phyloP scores from a whole-genome alignment of 2,888 invertebrate species.

The Dastarcus helophoroides region DNA sequence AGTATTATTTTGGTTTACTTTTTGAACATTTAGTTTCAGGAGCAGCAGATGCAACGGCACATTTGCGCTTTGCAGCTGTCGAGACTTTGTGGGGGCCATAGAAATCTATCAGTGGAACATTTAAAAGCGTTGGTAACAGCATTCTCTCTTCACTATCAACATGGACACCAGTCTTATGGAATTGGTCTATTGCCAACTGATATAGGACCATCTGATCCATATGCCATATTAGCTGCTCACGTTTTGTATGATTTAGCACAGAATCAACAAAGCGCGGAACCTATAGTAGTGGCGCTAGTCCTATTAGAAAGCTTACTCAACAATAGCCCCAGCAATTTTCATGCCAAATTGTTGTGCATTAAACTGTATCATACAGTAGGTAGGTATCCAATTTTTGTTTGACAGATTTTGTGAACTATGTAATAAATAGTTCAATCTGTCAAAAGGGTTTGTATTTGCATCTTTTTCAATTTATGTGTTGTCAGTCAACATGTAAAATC shows the following conservation, averaged over 20 bases:
- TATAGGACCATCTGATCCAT: constrained; percentile 66
- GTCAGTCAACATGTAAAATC: too few relatives aligned
- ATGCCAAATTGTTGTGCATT: constrained; percentile 73
- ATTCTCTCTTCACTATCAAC: constrained; percentile 54
- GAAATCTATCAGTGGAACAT: constrained; percentile 42
- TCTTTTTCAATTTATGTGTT: too few relatives aligned
- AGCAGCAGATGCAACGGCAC: constrained; percentile 70
- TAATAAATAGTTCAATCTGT: too few relatives aligned
- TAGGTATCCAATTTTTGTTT: too few relatives aligned
- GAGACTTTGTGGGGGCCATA: constrained; percentile 58
- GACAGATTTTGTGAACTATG: neutral
- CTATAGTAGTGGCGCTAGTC: constrained; percentile 52
- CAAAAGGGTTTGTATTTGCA: too few relatives aligned
- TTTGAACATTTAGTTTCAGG: constrained; percentile 37
- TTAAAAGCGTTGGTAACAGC: constrained; percentile 48
- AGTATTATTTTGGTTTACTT: neutral
- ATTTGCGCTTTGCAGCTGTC: constrained; percentile 66
- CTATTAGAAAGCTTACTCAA: constrained; percentile 62
- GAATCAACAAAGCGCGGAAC: constrained; percentile 42
- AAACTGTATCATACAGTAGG: constrained; percentile 68
- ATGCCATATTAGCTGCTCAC: constrained; percentile 68
- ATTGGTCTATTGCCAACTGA: constrained; percentile 53
- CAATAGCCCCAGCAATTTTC: constrained; percentile 78
- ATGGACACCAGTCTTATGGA: constrained; percentile 44
- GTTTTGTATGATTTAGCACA: constrained; percentile 49